Conservation (phyloP, 30 jellyfish, hydroid and myxozoan genomes). For the Catostylus mosaicus region DNA sequence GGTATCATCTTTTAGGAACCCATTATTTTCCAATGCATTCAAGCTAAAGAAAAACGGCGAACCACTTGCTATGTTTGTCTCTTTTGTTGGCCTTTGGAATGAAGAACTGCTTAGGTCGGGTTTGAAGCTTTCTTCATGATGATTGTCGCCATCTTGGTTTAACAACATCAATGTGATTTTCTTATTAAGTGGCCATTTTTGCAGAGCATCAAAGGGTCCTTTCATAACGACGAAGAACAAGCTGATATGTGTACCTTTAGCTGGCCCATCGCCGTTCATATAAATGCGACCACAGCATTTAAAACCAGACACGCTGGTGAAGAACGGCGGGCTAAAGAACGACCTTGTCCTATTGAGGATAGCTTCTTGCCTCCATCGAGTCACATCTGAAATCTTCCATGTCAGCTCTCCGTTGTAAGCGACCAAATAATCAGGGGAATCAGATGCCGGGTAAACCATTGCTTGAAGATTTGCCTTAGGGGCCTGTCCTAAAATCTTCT, state of each 20-base stretch:
- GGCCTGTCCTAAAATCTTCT: neutral
- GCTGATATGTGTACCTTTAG: slow-evolving; percentile 31
- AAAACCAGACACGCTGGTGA: neutral
- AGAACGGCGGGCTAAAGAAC: slow-evolving; percentile 53
- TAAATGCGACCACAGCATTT: slow-evolving; percentile 1
- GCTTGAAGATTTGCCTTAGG: slow-evolving; percentile 22
- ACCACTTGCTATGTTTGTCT: slow-evolving; percentile 54
- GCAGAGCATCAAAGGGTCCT: slow-evolving; percentile 57
- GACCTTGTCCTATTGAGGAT: slow-evolving; percentile 33
- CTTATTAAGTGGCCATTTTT: slow-evolving; percentile 37
- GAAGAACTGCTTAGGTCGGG: slow-evolving; percentile 29
- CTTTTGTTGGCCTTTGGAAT: slow-evolving; percentile 46
- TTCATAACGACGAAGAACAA: slow-evolving; percentile 54
- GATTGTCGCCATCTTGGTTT: slow-evolving; percentile 34
- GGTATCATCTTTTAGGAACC: neutral
- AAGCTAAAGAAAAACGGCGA: slow-evolving; percentile 36
- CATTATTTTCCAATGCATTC: neutral
- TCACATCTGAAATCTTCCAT: slow-evolving; percentile 36
- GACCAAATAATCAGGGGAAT: slow-evolving; percentile 12
- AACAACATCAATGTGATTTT: slow-evolving; percentile 26
- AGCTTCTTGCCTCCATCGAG: slow-evolving; percentile 46
- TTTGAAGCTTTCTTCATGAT: slow-evolving; percentile 34
- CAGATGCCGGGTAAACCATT: slow-evolving; percentile 30
- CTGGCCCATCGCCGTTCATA: slow-evolving; percentile 57
- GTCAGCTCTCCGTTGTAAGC: slow-evolving; percentile 41